Evolutionary conservation across 1,140 invertebrate genomes (phyloP).

Genomic region (Goniozus legneri): DNA sequence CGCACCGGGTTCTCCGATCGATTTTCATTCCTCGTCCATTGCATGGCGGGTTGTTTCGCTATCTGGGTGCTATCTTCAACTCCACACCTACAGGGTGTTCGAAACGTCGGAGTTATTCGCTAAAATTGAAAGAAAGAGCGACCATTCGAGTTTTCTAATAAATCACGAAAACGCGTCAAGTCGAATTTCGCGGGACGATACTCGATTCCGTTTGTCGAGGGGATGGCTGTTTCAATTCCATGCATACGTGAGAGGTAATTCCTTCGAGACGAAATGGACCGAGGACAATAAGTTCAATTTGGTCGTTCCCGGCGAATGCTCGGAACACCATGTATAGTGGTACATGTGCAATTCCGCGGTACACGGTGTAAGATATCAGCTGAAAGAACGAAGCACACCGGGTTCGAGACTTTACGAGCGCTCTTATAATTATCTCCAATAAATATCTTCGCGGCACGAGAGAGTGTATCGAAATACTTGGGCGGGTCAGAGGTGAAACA

Average conservation of each 20-base stretch:
- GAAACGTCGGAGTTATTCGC: too few species aligned
- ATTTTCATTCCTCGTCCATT: slow-evolving; percentile 52
- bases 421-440: slow-evolving; percentile 56
- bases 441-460: slow-evolving; percentile 54
- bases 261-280: too few species aligned
- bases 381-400: slow-evolving; percentile 31
- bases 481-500: slow-evolving; percentile 45
- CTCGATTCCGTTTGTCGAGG: too few species aligned
- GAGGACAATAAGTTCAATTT: too few species aligned
- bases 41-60: slow-evolving; percentile 41
- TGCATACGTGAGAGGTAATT: too few species aligned
- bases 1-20: slow-evolving; percentile 48
- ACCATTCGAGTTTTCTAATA: too few species aligned
- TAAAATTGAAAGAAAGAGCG: too few species aligned
- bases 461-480: slow-evolving; percentile 47
- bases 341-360: slow-evolving; percentile 15
- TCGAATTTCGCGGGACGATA: too few species aligned
- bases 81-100: slow-evolving; percentile 35
- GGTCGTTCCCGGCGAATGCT: too few species aligned
- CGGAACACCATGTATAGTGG: slow-evolving; percentile 26
- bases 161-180: too few species aligned
- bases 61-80: slow-evolving; percentile 45
- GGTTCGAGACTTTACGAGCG: slow-evolving; percentile 51
- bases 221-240: too few species aligned
- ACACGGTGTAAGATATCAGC: slow-evolving; percentile 41